Evolutionary conservation across 2,113 vertebrate species (phyloP).

Genomic region (Leucopternis melanops): DNA sequence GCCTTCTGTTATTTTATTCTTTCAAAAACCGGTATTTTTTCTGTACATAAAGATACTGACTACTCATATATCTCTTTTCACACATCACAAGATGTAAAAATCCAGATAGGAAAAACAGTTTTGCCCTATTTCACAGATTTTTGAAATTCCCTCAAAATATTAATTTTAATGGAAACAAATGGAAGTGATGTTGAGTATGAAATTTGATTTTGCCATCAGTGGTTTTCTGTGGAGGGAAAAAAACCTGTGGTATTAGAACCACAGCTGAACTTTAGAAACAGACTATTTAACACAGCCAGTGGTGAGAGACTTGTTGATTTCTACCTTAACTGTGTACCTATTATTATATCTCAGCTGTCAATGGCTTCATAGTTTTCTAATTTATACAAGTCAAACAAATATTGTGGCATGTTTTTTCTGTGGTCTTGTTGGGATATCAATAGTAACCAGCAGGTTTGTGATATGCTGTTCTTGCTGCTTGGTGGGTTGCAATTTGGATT

Average conservation of each 20-base stretch:
- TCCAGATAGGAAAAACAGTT: neutral
- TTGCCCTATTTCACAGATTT: neutral
- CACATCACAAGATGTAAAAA: neutral
- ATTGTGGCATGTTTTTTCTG: neutral
- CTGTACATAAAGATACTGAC: neutral
- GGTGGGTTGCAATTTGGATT: neutral
- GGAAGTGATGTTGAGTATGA: neutral
- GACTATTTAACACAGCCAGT: neutral
- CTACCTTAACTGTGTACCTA: neutral
- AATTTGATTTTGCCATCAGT: neutral
- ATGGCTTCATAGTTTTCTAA: neutral
- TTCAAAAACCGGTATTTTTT: neutral
- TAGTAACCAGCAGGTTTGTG: neutral
- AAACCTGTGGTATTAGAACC: no score
- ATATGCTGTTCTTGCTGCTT: neutral
- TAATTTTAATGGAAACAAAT: neutral
- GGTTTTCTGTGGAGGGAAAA: neutral
- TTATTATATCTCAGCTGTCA: neutral
- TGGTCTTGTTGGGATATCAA: neutral
- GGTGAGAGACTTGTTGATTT: neutral
- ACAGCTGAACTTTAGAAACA: neutral
- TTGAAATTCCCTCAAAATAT: neutral
- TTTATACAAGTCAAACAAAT: neutral
- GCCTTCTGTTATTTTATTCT: conserved; percentile 2
- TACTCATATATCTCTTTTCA: neutral